Evolutionary conservation across 2,113 vertebrate genomes (phyloP).

Genomic region (Proterorhinus semilunaris): DNA sequence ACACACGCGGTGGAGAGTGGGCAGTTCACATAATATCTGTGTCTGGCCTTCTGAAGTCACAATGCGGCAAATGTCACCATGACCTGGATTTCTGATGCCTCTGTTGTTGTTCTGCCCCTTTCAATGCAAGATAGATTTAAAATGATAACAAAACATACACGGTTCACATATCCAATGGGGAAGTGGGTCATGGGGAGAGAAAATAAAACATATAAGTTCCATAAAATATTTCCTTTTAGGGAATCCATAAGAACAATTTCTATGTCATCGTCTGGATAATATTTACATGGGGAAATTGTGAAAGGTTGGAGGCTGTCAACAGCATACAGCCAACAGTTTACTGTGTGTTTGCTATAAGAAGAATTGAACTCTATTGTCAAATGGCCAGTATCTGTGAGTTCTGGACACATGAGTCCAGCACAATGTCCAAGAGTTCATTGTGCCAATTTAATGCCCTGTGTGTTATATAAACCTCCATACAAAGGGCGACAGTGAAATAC

Average conservation of each 20-base stretch:
- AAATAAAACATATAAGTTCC: no score
- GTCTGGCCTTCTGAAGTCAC: conserved; percentile 6
- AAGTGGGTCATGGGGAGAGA: neutral
- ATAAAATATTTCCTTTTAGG: neutral
- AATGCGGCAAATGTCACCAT: conserved; percentile 17
- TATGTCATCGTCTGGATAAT: neutral
- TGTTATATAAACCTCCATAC: no score
- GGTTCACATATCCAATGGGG: neutral
- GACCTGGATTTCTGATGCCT: conserved; percentile 4
- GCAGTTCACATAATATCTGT: neutral
- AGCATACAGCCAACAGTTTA: no score
- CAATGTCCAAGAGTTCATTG: no score
- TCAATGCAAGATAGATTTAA: neutral
- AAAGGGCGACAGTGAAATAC: no score
- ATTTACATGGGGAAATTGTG: no score
- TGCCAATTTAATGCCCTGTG: no score
- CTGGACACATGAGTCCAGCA: no score
- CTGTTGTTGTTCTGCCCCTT: neutral
- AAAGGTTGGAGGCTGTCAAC: no score
- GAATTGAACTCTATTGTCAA: no score
- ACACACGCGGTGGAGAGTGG: neutral
- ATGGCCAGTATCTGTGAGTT: no score
- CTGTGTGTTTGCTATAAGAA: no score
- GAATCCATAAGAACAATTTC: neutral
- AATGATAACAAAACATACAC: neutral